Base-by-base conservation (phyloP, 2,797 vertebrate genomes). In the Intellagama lesueurii region DNA sequence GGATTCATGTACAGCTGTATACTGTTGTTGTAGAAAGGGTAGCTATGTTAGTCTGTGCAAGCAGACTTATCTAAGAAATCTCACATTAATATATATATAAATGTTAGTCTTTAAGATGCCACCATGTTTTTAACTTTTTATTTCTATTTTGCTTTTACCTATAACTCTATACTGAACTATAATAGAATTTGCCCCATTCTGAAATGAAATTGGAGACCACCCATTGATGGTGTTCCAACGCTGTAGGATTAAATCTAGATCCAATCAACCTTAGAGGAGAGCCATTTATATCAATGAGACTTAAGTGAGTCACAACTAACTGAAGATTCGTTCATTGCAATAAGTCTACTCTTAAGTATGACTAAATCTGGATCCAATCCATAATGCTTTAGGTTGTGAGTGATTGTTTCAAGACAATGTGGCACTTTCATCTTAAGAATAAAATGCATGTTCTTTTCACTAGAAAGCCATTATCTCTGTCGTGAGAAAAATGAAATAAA, bases 401-500 rank as follows among this genome's bases (percentile, higher is more conserved):
- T 81, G 30, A 85, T 35, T 56, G 84, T 72, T 14, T 12, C 14
- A 83, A 11, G 30, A 47, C 84, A 35, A 26, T 7, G 5, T 44
- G 3, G 1, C 11, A 82, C 86, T 85, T 28, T 78, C 76, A 49
- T 90, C 19, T 30, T 52, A 89, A 91, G 32, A 64, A 89, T 82
- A 90, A 92, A 82, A 60, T 4, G 85, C 0, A 0, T 68, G 22
- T 47, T 87, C 9, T 92, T 91, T 70, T 93, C 80, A 49, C 30
- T 87, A 32, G 87, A 32, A 92, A 91, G 86, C 83, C 1, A 88
- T 56, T 85, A 44, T 73, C 19, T 93, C 30, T 88, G 92, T 91
- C 26, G 93, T 44, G 91, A 32, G 92, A 26, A 83, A 94, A 93
- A 94, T 81, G n/a, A 88, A 93, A 92, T 17, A 94, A 90, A 95